A percentile compares a stretch with the other conserved stretches of the same genome.
Conservation (phyloP, 2,888 invertebrate species). For the Scaptomyza caliginosa region DNA sequence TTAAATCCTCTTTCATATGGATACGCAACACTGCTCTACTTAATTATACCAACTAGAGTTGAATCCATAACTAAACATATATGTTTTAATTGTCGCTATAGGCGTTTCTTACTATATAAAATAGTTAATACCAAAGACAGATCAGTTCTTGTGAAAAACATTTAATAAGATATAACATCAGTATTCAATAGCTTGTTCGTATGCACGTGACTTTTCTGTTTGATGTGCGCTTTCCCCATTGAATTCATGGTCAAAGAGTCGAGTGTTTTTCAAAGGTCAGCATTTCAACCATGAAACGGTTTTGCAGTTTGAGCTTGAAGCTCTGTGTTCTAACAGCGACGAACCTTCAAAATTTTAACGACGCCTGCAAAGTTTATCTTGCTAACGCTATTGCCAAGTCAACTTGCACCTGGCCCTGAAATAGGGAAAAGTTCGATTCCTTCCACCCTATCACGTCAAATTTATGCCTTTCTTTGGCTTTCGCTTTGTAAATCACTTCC, state of each 20-base stretch:
- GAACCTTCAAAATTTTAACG: constrained; percentile 43
- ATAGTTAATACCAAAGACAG: background rate
- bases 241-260: constrained; percentile 31
- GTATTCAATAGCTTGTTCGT: constrained; percentile 9
- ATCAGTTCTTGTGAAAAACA: background rate
- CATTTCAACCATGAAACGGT: constrained; percentile 31
- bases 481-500: constrained; percentile 51
- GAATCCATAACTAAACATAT: constrained; percentile 48
- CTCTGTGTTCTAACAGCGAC: constrained; percentile 3
- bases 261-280: constrained; percentile 27
- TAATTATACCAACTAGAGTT: constrained; percentile 38
- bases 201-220: constrained; percentile 41
- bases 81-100: constrained; percentile 51
- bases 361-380: constrained; percentile 37
- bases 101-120: background rate
- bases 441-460: constrained; percentile 17
- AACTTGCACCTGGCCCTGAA: constrained; percentile 44
- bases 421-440: background rate
- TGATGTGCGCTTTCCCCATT: constrained; percentile 18
- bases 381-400: constrained; percentile 56
- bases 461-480: constrained; percentile 54
- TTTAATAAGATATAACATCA: background rate
- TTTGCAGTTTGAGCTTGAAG: constrained; percentile 27
- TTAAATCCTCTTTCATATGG: background rate
- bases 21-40: constrained; percentile 46